Conservation (phyloP, 2,797 vertebrate species). For the Eupleurogrammus muticus region DNA sequence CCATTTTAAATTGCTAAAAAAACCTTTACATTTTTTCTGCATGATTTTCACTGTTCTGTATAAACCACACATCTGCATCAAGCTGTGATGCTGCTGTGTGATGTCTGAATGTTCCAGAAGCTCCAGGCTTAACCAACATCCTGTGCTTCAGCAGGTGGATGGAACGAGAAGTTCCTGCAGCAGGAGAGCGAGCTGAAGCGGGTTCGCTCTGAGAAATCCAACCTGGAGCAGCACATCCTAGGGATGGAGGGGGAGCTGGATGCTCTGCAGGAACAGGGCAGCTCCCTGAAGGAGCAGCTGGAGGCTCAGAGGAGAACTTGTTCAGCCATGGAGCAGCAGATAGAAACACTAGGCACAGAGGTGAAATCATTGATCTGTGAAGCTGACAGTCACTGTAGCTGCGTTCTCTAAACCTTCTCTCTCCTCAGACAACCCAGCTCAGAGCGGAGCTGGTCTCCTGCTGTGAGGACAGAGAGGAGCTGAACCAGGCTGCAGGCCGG, state of each 20-base stretch:
- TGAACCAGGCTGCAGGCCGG: constrained; percentile 76
- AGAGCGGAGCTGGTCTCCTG: constrained; percentile 82
- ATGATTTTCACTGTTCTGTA: too few relatives aligned
- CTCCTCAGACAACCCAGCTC: constrained; percentile 75
- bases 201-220: constrained; percentile 84
- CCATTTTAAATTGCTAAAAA: too few relatives aligned
- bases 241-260: constrained; percentile 84
- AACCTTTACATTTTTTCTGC: too few relatives aligned
- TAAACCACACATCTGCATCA: too few relatives aligned
- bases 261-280: constrained; percentile 80
- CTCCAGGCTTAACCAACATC: not conserved
- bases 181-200: constrained; percentile 83
- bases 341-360: constrained; percentile 80
- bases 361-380: constrained; percentile 40
- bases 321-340: constrained; percentile 82
- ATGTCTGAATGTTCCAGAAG: too few relatives aligned
- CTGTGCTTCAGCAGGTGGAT: constrained; percentile 64
- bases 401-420: constrained; percentile 4
- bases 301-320: constrained; percentile 79
- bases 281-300: constrained; percentile 79
- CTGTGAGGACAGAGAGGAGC: constrained; percentile 84
- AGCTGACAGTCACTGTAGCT: not conserved
- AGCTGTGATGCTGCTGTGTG: too few relatives aligned
- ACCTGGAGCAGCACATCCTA: constrained; percentile 81
- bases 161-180: constrained; percentile 84